These are phyloP conservation scores for Hyles euphorbiae DNA, from an alignment of 1,140 invertebrate species.

Conservation along the genomic window DNA sequence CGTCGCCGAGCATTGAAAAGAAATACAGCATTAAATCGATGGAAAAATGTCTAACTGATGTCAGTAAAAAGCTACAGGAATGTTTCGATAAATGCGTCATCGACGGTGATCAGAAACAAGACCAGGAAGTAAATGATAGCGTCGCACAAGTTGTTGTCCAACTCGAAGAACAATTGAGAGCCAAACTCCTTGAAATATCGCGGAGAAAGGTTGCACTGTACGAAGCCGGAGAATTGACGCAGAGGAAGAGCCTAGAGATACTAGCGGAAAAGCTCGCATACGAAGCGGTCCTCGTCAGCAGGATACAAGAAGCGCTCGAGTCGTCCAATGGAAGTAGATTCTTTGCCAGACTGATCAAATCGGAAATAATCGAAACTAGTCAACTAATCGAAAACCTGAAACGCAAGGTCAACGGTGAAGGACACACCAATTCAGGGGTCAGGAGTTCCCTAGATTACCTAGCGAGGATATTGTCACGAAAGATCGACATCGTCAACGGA, in stretches of 20 bases:
- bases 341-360: slow-evolving; percentile 76
- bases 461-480: slow-evolving; percentile 79
- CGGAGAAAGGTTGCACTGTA: slow-evolving; percentile 78
- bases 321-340: slow-evolving; percentile 72
- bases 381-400: slow-evolving; percentile 82
- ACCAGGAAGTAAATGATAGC: slow-evolving; percentile 74
- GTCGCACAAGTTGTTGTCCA: slow-evolving; percentile 79
- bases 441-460: slow-evolving; percentile 79
- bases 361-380: slow-evolving; percentile 83
- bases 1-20: slow-evolving; percentile 77
- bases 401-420: slow-evolving; percentile 78
- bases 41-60: slow-evolving; percentile 77
- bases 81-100: slow-evolving; percentile 75
- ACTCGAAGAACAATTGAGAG: slow-evolving; percentile 79
- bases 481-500: slow-evolving; percentile 69
- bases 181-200: slow-evolving; percentile 80
- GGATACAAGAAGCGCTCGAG: slow-evolving; percentile 77
- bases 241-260: slow-evolving; percentile 80
- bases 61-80: slow-evolving; percentile 76
- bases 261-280: slow-evolving; percentile 86
- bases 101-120: slow-evolving; percentile 56
- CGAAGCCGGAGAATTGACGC: slow-evolving; percentile 79
- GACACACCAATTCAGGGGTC: slow-evolving; percentile 70
- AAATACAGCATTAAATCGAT: slow-evolving; percentile 77
- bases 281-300: slow-evolving; percentile 81